Base-by-base conservation (phyloP, 2,113 vertebrate species). In the Xyrauchen texanus region DNA sequence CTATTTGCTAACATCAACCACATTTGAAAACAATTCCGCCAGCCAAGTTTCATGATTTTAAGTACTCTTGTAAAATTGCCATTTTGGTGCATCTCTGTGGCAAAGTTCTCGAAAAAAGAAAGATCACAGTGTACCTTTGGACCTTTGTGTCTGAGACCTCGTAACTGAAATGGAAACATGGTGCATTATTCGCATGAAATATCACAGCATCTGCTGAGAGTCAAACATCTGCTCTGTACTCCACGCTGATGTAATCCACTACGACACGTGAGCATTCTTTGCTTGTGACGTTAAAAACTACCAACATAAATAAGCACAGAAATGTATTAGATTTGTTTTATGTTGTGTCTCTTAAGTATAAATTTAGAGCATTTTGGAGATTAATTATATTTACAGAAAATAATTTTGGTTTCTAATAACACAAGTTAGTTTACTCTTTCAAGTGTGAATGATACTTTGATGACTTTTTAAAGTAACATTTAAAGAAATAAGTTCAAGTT, bases 191-290 rank as follows among this genome's bases (percentile, higher is more conserved):
- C 21, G 3, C 21, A 34, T 34, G 21, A 83, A 79, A 82, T 72
- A 45, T 81, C 74, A 75, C 80, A 46, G 55, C 68, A 85, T 86
- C 84, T 87, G 82, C 77, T 42, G 46, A 47, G 81, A 21, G 77
- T 53, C 13, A 7, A 82, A 82, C 83, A 82, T 84, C 83, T 82
- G 80, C 53, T 81, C 67, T 44, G 10, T 58, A 55, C 45, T 60
- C 63, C 52, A 45, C 68, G 9, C 60, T 82, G 65, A 84, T 79
- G 71, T 63, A 65, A 61, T 79, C 15, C 47, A 11, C 47, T 62
- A 74, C 15, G 6, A 53, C 51, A 82, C 42, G n/a, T 11, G 42
- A 68, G 34, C 62, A 52, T 34, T 16, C 15, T 75, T 67, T 74
- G 16, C 55, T 57, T 70, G 11, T 62, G 47, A 47, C n/a, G 44